Percentiles rank a stretch among this genome's conserved stretches.
Evolutionary conservation across 2,797 vertebrate genomes (phyloP).

Genomic region (Craterocephalus amniculus): DNA sequence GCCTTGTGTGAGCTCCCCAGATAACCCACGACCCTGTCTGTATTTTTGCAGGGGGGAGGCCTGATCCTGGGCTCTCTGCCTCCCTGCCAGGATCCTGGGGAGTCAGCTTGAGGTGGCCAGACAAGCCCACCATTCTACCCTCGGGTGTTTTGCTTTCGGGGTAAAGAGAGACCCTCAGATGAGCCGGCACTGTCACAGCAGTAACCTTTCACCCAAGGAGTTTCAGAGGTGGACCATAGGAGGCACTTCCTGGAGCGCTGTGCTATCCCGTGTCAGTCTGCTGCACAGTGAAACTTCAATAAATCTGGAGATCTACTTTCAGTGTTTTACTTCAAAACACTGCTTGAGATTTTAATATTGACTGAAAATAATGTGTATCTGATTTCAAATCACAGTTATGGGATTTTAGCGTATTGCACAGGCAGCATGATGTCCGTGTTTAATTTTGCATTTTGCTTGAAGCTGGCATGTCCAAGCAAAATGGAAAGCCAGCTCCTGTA

Average conservation of each 20-base stretch:
- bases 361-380: slow-evolving; percentile 37
- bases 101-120: slow-evolving; percentile 73
- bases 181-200: slow-evolving; percentile 77
- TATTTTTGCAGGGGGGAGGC: slow-evolving; percentile 80
- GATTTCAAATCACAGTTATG: slow-evolving; percentile 41
- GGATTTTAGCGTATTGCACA: slow-evolving; percentile 31
- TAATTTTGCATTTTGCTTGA: slow-evolving; percentile 32
- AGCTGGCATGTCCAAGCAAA: slow-evolving; percentile 26
- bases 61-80: slow-evolving; percentile 75
- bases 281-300: slow-evolving; percentile 45
- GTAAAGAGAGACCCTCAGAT: slow-evolving; percentile 72
- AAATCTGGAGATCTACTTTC: slow-evolving; percentile 49
- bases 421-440: slow-evolving; percentile 41
- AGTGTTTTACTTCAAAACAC: slow-evolving; percentile 51
- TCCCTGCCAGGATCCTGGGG: slow-evolving; percentile 76
- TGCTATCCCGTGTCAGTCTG: slow-evolving; percentile 53
- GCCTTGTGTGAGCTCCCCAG: slow-evolving; percentile 75
- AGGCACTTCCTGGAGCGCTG: slow-evolving; percentile 44
- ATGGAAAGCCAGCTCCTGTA: slow-evolving; percentile 30
- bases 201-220: slow-evolving; percentile 78
- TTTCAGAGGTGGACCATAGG: slow-evolving; percentile 68
- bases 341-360: slow-evolving; percentile 60
- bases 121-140: slow-evolving; percentile 69
- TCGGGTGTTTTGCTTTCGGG: slow-evolving; percentile 76
- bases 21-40: slow-evolving; percentile 80